These are phyloP conservation scores for Pheosia tremula DNA, from an alignment of 2,888 invertebrate genomes.

Conservation along the genomic window DNA sequence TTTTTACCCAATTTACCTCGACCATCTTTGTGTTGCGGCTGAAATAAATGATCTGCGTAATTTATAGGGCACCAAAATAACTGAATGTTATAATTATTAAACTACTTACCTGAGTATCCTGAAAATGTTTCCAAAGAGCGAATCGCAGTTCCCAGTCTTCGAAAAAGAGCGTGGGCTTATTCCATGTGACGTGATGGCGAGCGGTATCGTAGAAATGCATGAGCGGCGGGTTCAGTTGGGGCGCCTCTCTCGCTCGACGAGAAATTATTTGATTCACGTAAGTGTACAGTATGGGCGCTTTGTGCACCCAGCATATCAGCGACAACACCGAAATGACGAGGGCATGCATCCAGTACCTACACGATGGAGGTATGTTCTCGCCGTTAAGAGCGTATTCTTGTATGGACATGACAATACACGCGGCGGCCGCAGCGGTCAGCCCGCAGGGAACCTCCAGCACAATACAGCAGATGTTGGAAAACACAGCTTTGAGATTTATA, in stretches of 20 bases:
- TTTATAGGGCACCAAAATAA: neutral
- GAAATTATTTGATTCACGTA: conserved; percentile 85
- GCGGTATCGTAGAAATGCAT: conserved; percentile 80
- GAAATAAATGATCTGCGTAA: conserved; percentile 5
- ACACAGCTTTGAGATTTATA: conserved; percentile 82
- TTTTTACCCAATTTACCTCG: conserved; percentile 27
- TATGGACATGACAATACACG: conserved; percentile 85
- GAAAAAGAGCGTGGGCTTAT: conserved; percentile 86
- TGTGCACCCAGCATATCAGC: conserved; percentile 86
- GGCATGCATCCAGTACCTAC: conserved; percentile 84
- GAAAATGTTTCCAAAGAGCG: conserved; percentile 86
- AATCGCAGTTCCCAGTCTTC: conserved; percentile 87
- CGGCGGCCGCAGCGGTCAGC: conserved; percentile 83
- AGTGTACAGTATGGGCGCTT: conserved; percentile 81
- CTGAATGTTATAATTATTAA: neutral
- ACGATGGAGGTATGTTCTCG: conserved; percentile 52
- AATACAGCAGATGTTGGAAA: conserved; percentile 81
- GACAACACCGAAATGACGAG: conserved; percentile 85
- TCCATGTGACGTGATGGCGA: conserved; percentile 83
- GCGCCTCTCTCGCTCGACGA: conserved; percentile 84
- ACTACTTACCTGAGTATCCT: conserved; percentile 21
- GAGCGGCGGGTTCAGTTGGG: conserved; percentile 86
- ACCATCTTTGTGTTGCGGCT: conserved; percentile 9
- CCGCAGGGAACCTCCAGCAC: conserved; percentile 86
- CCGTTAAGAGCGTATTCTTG: conserved; percentile 81